Percentiles rank a stretch among this genome's conserved stretches.
These are phyloP conservation scores for Oeneis ivallda DNA, from an alignment of 2,888 invertebrate species.

Conservation along the genomic window DNA sequence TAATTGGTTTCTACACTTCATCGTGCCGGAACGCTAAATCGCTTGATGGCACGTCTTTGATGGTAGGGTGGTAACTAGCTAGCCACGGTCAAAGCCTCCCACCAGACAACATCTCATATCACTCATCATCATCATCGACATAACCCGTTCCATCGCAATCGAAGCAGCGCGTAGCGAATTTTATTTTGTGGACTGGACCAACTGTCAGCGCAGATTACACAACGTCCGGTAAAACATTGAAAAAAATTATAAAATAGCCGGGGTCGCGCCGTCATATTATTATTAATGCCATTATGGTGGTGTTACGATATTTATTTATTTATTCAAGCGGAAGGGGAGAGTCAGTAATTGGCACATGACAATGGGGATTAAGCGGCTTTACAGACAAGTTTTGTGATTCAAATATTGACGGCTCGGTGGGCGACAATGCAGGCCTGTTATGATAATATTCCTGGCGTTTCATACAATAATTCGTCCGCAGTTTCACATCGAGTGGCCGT, in stretches of 20 bases:
- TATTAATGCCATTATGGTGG: constrained; percentile 49
- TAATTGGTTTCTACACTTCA: too few relatives aligned
- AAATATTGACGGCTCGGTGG: constrained; percentile 69
- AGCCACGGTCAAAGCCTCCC: too few relatives aligned
- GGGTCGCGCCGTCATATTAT: constrained; percentile 46
- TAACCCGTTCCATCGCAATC: too few relatives aligned
- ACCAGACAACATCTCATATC: too few relatives aligned
- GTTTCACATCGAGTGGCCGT: constrained; percentile 51
- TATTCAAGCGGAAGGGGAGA: constrained; percentile 79
- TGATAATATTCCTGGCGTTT: constrained; percentile 73
- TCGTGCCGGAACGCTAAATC: too few relatives aligned
- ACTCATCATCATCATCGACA: too few relatives aligned
- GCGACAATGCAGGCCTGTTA: constrained; percentile 73
- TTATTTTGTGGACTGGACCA: background rate
- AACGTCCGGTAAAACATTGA: constrained; percentile 11
- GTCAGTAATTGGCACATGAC: constrained; percentile 75
- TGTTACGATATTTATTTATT: constrained; percentile 74
- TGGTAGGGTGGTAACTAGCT: too few relatives aligned
- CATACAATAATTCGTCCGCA: constrained; percentile 66
- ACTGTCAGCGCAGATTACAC: background rate
- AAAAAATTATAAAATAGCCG: constrained; percentile 23
- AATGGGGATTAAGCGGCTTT: constrained; percentile 77
- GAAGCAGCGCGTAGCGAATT: background rate
- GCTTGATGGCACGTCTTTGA: too few relatives aligned
- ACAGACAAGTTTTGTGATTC: constrained; percentile 75